Evolutionary conservation across 2,797 vertebrate species (phyloP), one percentile per base, ranked within the genome.

Genomic region (Danio kyathit): DNA sequence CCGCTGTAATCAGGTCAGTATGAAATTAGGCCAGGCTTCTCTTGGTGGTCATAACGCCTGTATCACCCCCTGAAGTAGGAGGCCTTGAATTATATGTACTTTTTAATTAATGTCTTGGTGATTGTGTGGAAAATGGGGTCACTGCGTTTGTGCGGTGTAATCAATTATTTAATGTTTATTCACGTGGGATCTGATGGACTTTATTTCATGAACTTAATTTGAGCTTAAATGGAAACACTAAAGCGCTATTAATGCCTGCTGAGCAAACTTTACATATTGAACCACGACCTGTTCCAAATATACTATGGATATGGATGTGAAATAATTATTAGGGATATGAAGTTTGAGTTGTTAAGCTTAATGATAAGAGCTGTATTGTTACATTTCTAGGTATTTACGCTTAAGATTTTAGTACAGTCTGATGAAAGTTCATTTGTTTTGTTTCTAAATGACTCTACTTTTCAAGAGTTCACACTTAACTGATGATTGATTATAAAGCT

Each of bases 111-210:
- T 84, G 84, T 89, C 57, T 79, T 78, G 72, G 48, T 48, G 41
- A 56, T 66, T 71, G 81, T 85, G 77, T 66, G 87, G 80, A 80
- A 82, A 87, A 78, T 61, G 69, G 76, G 82, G 84, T 79, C 70
- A 12, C 7, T 14, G 43, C 12, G 5, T 73, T 66, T 86, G 54
- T 79, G 75, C 69, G 85, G 43, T 87, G 79, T 89, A 84, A 87
- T 90, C 83, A 90, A 91, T 91, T 83, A 89, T 90, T 90, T 81
- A 91, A 74, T 44, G 51, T 81, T 76, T 73, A 75, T 75, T 48
- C 51, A 40, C 51, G 43, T 1, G 56, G 80, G 46, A 71, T 57
- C 51, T 52, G 65, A 60, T 46, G 57, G 21, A 21, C 48, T 10
- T 64, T 2, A 29, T 46, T 72, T 63, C 16, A n/a, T 67, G 10